These are phyloP conservation scores for Teleopsis dalmanni DNA, from an alignment of 1,140 invertebrate genomes.

Conservation along the genomic window DNA sequence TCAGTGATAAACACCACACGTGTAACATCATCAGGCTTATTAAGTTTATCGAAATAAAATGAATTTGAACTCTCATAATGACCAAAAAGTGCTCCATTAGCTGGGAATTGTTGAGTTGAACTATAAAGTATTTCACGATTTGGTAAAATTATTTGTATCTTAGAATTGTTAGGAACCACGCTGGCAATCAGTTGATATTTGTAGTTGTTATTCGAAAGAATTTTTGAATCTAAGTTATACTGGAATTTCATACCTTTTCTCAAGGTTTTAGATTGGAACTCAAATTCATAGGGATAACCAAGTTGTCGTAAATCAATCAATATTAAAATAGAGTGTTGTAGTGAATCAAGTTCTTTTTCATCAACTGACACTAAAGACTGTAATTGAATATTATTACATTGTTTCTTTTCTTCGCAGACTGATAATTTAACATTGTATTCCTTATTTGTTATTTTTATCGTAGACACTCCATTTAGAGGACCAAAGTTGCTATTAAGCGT, in stretches of 20 bases:
- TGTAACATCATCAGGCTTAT: slow-evolving; percentile 54
- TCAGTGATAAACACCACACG: slow-evolving; percentile 19
- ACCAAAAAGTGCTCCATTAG: slow-evolving; percentile 31
- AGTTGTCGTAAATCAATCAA: slow-evolving; percentile 61
- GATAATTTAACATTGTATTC: slow-evolving; percentile 61
- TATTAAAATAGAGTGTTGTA: slow-evolving; percentile 50
- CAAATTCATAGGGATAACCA: slow-evolving; percentile 62
- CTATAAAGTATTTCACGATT: slow-evolving; percentile 57
- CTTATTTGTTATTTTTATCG: slow-evolving; percentile 60
- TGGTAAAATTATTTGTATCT: slow-evolving; percentile 54
- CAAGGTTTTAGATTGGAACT: slow-evolving; percentile 55
- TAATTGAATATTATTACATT: slow-evolving; percentile 63
- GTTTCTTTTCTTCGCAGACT: slow-evolving; percentile 68
- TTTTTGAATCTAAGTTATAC: slow-evolving; percentile 59
- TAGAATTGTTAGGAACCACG: slow-evolving; percentile 52
- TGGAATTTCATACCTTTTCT: slow-evolving; percentile 52
- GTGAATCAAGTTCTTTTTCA: slow-evolving; percentile 22
- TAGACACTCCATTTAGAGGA: slow-evolving; percentile 50
- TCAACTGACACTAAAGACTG: slow-evolving; percentile 44
- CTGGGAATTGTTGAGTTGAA: slow-evolving; percentile 43
- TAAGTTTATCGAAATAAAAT: slow-evolving; percentile 63
- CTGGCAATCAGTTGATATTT: slow-evolving; percentile 63
- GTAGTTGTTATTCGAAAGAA: slow-evolving; percentile 56
- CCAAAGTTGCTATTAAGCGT: slow-evolving; percentile 49
- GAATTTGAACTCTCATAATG: slow-evolving; percentile 46